Base-by-base conservation (phyloP, 2,797 vertebrate species). In the Lithobates pipiens region DNA sequence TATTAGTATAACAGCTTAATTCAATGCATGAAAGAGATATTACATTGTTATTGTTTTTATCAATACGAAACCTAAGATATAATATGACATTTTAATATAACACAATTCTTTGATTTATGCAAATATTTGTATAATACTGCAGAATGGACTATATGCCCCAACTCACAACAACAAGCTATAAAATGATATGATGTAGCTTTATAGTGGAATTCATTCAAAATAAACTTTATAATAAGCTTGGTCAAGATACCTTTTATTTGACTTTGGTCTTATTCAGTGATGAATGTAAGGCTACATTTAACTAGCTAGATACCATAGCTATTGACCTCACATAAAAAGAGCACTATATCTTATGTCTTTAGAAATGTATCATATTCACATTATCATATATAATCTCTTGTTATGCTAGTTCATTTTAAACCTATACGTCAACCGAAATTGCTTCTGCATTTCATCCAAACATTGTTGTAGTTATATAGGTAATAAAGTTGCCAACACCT, bases 41-140 rank as follows among this genome's bases (percentile, higher is more conserved):
- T 72, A 61, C 39, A 74, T 74, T 50, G 42, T 27, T 82, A 80
- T 71, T 80, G 78, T 71, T 80, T 71, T 80, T 50, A 82, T 63
- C 54, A 82, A 82, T 74, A 61, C 23, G 34, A 82, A 82, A 74
- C 39, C 34, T 44, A 65, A 73, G 27, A 27, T 74, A 46, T 74
- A 74, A 74, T 46, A n/a, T 74, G 72, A 74, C 72, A 74, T 46
- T 74, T 74, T 25, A 74, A 74, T 74, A 74, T 50, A 74, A 46
- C 10, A 6, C n/a, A 50, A 36, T 39, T 23, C 42, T 74, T 50
- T 29, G 21, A 36, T 42, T 73, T 73, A 42, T 73, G n/a, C 65
- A 67, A 25, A 67, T 67, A 29, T 27, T n/a, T 25, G 39, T 46
- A 73, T n/a, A 73, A 73, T 73, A 73, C 44, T 73, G 39, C 10